Evolutionary conservation across 2,888 invertebrate species (phyloP).

Genomic region (Dryocosmus kuriphilus): DNA sequence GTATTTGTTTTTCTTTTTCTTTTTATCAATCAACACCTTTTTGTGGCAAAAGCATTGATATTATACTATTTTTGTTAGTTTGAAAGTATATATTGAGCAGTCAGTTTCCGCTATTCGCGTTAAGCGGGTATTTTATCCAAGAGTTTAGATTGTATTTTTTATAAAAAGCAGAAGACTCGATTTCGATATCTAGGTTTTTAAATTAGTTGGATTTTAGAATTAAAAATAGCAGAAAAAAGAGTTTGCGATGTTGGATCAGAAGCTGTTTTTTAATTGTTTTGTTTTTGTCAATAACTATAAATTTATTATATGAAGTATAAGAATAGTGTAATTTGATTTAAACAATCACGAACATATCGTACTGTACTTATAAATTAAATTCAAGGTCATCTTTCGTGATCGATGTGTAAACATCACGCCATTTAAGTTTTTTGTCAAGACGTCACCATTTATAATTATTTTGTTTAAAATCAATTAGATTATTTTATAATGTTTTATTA

Average conservation of each 20-base stretch:
- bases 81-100: background rate
- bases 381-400: too few relatives aligned
- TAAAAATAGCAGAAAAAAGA: background rate
- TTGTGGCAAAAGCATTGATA: background rate
- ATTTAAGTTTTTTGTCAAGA: too few relatives aligned
- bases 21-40: background rate
- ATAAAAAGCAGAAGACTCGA: background rate
- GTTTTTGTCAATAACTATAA: background rate
- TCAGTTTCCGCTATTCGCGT: background rate
- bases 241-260: too few relatives aligned
- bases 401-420: background rate
- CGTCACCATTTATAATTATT: too few relatives aligned
- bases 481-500: too few relatives aligned
- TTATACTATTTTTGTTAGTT: background rate
- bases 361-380: too few relatives aligned
- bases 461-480: too few relatives aligned
- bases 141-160: background rate
- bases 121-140: background rate
- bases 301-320: too few relatives aligned
- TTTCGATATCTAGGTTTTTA: background rate
- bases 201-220: background rate
- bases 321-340: too few relatives aligned
- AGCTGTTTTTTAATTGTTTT: background rate
- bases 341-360: too few relatives aligned
- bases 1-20: background rate